Evolutionary conservation across 2,888 invertebrate genomes (phyloP), one percentile per base, ranked within the genome.

Genomic region (Brenthis hecate): DNA sequence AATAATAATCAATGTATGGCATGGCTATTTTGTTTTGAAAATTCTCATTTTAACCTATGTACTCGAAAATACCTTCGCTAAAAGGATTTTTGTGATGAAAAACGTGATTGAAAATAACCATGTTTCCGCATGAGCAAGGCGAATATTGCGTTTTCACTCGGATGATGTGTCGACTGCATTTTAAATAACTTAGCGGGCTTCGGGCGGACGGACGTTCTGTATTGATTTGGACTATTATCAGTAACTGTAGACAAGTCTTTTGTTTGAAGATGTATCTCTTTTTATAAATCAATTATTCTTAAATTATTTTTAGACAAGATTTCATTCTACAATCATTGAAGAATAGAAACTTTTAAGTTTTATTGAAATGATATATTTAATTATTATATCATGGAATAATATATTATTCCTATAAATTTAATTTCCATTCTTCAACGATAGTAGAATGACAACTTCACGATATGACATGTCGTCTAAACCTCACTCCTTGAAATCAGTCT

Each of bases 101-200:
- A 85, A 83, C 50, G 75, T 80, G 78, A 87, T 86, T 87, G 84
- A 85, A 87, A 83, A 87, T 88, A 87, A 85, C 85, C 79, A 77
- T 81, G 83, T 87, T 88, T 88, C 85, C 85, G 83, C 83, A 81
- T 86, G 88, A 82, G 81, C 82, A 85, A 86, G 84, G 87, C 84
- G 90, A 87, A 90, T 89, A 90, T 90, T 91, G 88, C 86, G 89
- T 91, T 90, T 88, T 84, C 86, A 79, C 85, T 83, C 78, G 85
- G 83, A 88, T 89, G 89, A 90, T 83, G 86, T 89, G 90, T 87
- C 88, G 89, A 88, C 87, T 89, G 88, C 86, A 89, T 91, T 89
- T 89, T 91, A 91, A 91, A 91, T 90, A 91, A 90, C 86, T 90
- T 87, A 89, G 88, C 80, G 78, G 79, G 78, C 78, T 78, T 77